Evolutionary conservation across 1,140 invertebrate genomes (phyloP).

Genomic region (Lordiphosa mommai): DNA sequence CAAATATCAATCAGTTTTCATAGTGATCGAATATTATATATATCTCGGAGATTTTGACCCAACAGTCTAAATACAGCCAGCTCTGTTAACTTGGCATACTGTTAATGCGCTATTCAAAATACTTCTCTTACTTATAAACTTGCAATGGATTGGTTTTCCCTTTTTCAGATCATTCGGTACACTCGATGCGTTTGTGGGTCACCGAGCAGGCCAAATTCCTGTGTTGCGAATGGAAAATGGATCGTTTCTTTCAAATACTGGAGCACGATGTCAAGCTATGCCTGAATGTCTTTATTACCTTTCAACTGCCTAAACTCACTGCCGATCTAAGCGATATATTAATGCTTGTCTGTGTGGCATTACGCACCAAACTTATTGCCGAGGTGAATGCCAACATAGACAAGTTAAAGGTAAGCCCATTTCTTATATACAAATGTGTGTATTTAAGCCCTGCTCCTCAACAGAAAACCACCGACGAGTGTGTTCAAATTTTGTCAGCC

Average conservation of each 20-base stretch:
- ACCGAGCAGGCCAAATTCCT: constrained; percentile 85
- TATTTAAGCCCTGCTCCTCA: background rate
- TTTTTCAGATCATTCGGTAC: constrained; percentile 85
- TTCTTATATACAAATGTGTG: background rate
- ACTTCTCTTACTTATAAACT: no score
- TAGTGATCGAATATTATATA: no score
- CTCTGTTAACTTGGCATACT: no score
- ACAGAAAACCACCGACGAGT: constrained; percentile 85
- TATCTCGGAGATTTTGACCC: no score
- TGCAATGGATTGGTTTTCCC: no score
- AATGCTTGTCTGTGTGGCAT: constrained; percentile 85
- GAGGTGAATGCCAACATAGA: constrained; percentile 87
- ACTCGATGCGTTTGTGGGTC: constrained; percentile 87
- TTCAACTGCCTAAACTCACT: constrained; percentile 82
- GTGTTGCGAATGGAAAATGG: constrained; percentile 87
- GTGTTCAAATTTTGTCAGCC: constrained; percentile 84
- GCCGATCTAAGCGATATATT: constrained; percentile 79
- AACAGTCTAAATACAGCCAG: no score
- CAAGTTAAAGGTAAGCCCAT: constrained; percentile 84
- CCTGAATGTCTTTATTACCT: constrained; percentile 83
- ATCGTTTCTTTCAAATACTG: constrained; percentile 83
- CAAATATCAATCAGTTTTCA: no score
- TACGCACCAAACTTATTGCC: constrained; percentile 88
- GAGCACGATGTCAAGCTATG: constrained; percentile 85
- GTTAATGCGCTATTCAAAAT: no score